Conservation (phyloP, 2,797 vertebrate species). For the Tokudaia muenninki region DNA sequence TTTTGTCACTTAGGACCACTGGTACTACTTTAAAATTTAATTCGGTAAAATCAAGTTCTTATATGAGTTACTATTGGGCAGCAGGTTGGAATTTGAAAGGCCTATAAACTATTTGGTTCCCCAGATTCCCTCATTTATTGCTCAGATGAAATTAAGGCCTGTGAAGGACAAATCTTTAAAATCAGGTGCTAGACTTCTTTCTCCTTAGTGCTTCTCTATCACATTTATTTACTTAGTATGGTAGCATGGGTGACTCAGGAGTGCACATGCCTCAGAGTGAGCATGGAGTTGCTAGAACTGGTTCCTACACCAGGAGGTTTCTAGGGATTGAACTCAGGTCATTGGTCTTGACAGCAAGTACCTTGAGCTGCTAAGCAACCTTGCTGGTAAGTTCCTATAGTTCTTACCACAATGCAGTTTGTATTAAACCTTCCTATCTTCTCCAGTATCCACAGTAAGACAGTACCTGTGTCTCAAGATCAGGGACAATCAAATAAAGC, state of each 20-base stretch:
- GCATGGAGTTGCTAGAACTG: neutral
- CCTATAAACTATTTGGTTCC: neutral
- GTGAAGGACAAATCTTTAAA: neutral
- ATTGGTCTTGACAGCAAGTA: neutral
- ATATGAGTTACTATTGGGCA: neutral
- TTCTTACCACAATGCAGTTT: conserved; percentile 18
- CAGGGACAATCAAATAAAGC: neutral
- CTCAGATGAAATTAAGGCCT: neutral
- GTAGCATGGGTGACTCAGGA: neutral
- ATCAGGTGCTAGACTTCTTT: conserved; percentile 6
- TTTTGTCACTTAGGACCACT: neutral
- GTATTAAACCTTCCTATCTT: neutral
- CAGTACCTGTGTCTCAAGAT: neutral
- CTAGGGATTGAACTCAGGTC: neutral
- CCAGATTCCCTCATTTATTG: conserved; percentile 27
- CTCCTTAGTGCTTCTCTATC: neutral
- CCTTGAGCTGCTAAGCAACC: neutral
- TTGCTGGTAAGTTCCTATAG: neutral
- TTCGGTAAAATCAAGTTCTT: neutral
- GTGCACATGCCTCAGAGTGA: neutral
- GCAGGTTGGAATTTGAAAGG: neutral
- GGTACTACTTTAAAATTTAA: neutral
- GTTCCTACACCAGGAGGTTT: neutral
- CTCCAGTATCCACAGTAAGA: neutral
- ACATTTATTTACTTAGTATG: neutral